phyloP scores from a whole-genome alignment of 2,888 invertebrate species.

The Chydorus sphaericus region DNA sequence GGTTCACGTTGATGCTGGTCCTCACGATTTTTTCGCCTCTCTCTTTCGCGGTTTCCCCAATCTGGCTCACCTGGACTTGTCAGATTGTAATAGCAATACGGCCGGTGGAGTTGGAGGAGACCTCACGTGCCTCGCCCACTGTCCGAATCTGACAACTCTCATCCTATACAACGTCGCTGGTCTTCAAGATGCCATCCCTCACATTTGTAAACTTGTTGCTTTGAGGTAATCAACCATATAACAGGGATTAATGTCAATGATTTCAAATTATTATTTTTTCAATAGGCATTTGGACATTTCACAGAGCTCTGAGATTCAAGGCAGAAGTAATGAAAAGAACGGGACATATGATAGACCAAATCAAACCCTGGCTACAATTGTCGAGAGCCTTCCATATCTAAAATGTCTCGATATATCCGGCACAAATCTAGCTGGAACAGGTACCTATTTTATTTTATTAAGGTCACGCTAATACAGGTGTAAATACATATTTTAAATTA shows the following conservation, averaged over 20 bases:
- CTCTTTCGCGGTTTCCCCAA: conserved; percentile 43
- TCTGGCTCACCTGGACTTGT: conserved; percentile 54
- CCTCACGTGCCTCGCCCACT: conserved; percentile 47
- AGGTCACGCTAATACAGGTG: not conserved
- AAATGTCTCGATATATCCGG: conserved; percentile 85
- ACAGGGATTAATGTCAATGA: not conserved
- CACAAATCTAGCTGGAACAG: conserved; percentile 82
- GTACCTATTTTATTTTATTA: conserved; percentile 25
- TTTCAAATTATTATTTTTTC: conserved; percentile 1
- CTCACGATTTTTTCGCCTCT: conserved; percentile 30
- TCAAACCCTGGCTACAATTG: conserved; percentile 50
- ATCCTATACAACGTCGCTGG: conserved; percentile 66
- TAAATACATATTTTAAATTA: conserved; percentile 10
- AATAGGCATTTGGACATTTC: conserved; percentile 71
- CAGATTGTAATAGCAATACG: conserved; percentile 46
- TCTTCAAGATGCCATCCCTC: conserved; percentile 36
- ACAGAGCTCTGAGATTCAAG: conserved; percentile 26
- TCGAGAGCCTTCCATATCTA: conserved; percentile 55
- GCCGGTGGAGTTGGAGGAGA: too few species aligned
- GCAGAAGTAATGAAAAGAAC: conserved; percentile 48
- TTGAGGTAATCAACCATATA: conserved; percentile 31
- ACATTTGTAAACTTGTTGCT: conserved; percentile 33
- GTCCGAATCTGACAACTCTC: conserved; percentile 54
- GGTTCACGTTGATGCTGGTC: conserved; percentile 20
- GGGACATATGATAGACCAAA: conserved; percentile 63